Percentiles rank a stretch among this genome's conserved stretches.
Evolutionary conservation across 2,888 invertebrate species (phyloP).

Genomic region (Coelogynopora nodosa): DNA sequence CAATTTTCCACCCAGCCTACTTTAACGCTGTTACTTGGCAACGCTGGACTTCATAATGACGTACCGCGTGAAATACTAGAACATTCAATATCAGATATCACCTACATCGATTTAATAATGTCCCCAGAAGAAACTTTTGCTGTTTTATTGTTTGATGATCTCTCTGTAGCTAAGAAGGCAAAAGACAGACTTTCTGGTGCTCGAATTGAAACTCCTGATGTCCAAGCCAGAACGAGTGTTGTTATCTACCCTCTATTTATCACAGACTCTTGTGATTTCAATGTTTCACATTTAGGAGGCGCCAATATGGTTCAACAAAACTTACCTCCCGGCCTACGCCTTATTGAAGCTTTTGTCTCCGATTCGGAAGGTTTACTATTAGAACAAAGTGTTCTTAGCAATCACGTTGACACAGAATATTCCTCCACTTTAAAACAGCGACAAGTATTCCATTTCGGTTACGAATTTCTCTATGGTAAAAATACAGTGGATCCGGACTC

Average conservation of each 20-base stretch:
- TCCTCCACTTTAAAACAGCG: constrained; percentile 60
- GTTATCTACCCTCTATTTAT: not conserved
- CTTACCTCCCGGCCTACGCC: not conserved
- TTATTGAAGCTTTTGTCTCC: not conserved
- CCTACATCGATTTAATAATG: not conserved
- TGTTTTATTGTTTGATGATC: not conserved
- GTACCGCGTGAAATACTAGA: not conserved
- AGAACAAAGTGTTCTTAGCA: not conserved
- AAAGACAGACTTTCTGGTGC: not conserved
- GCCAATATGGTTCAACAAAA: not conserved
- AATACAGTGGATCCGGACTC: constrained; percentile 76
- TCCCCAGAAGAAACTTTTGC: constrained; percentile 12
- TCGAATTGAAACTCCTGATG: not conserved
- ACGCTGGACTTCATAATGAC: constrained; percentile 7
- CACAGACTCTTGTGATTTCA: not conserved
- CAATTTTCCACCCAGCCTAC: not conserved
- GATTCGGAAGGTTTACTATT: not conserved
- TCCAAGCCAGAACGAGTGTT: not conserved
- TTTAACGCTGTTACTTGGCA: not conserved
- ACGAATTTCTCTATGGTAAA: constrained; percentile 79
- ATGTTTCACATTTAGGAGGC: not conserved
- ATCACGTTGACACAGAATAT: not conserved
- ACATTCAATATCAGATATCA: not conserved
- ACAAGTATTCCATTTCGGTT: constrained; percentile 83
- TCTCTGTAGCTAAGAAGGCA: not conserved